Conservation (phyloP, 1,140 invertebrate species). For the Pachypeltis micranthus region DNA sequence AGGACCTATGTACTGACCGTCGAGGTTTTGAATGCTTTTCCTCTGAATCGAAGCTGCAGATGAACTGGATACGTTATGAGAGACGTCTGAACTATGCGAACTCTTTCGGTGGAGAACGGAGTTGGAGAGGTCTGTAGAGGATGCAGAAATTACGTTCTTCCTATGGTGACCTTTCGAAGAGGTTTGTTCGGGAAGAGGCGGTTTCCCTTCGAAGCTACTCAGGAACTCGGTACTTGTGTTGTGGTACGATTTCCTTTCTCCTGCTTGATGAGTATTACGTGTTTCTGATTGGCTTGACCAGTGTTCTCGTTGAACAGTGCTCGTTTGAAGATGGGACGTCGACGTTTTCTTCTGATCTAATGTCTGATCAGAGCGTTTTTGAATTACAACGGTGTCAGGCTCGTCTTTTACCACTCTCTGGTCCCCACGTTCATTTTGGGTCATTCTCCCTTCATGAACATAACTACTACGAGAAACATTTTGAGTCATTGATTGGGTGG, state of each 20-base stretch:
- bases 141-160: constrained; percentile 54
- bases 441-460: too few species aligned
- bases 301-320: constrained; percentile 17
- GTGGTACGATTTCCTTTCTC: constrained; percentile 11
- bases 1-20: constrained; percentile 48
- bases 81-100: constrained; percentile 43
- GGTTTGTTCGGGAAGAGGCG: background rate
- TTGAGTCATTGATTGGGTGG: too few species aligned
- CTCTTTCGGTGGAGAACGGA: constrained; percentile 63
- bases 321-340: background rate
- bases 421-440: too few species aligned
- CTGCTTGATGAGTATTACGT: background rate
- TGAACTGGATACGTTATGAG: constrained; percentile 47
- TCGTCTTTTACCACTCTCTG: too few species aligned
- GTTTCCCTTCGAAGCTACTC: constrained; percentile 22
- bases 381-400: too few species aligned
- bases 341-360: background rate
- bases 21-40: constrained; percentile 63
- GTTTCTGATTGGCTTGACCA: constrained; percentile 29
- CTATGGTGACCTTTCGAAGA: constrained; percentile 38
- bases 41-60: constrained; percentile 65
- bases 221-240: constrained; percentile 23
- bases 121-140: constrained; percentile 57
- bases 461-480: too few species aligned
- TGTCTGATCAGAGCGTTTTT: background rate